Evolutionary conservation across 2,888 invertebrate genomes (phyloP), one percentile per base, ranked within the genome.

Genomic region (Microlaimidae sp.): DNA sequence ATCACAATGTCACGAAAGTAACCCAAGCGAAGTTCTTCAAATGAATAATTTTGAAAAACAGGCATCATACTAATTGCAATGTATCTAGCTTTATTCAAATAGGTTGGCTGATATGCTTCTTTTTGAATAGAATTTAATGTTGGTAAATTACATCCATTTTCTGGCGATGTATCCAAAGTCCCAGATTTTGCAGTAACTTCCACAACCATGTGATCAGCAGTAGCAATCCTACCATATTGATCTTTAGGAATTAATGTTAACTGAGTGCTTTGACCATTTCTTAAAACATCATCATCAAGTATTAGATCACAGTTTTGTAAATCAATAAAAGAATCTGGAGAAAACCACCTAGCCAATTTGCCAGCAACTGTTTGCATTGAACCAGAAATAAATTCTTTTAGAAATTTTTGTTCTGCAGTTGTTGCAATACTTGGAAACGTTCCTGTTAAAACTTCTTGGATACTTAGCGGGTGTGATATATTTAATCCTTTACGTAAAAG

Each of bases 61-160:
- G 86, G 86, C 89, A 93, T 92, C 71, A 90, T 85, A 17, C 86
- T 85, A 60, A 95, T 89, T 27, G 90, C 83, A 73, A 89, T 85
- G 74, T 88, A 95, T 4, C 63, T 58, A 5, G 64, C 60, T 28
- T 64, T 63, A 54, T 67, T 69, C 28, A 63, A 45, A 38, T 62
- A 60, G 4, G 64, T 59, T 5, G 66, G 64, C 49, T 61, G 60
- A 53, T 61, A 69, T 4, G 63, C 57, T 45, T 65, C 59, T 49
- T 60, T 56, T 46, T 56, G 57, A 24, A 59, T 56, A 40, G 56
- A 53, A 46, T 59, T 60, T 24, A 56, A 43, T 46, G 57, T 54
- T 2, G 48, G 47, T 3, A 59, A 24, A n/a, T 38, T 38, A n/a
- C n/a, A 13, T 19, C 52, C 32, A 21, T 40, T 40, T n/a, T 26